phyloP scores from a whole-genome alignment of 2,888 invertebrate species.

The Pachymerium ferrugineum region DNA sequence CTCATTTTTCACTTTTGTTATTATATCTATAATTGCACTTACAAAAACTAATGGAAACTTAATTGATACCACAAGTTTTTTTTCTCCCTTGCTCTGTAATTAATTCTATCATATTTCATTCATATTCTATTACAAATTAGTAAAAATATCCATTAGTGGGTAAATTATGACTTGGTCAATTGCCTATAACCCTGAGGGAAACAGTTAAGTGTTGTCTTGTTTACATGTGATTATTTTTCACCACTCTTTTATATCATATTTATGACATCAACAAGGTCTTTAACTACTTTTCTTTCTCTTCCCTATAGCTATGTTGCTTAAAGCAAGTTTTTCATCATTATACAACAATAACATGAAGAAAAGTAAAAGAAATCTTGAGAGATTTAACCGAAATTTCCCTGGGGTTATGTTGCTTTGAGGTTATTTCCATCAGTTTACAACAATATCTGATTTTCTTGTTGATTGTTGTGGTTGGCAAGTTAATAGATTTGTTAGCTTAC shows the following conservation, averaged over 20 bases:
- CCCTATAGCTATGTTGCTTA: background rate
- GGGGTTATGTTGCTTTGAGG: no score
- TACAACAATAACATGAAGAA: no score
- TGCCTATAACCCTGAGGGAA: background rate
- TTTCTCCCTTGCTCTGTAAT: background rate
- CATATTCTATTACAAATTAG: no score
- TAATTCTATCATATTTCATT: no score
- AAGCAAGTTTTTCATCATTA: background rate
- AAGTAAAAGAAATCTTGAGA: no score
- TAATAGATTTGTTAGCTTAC: conserved; percentile 10
- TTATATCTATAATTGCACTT: background rate
- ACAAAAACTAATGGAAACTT: no score
- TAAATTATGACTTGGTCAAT: background rate
- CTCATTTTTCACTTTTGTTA: background rate
- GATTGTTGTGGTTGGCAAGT: conserved; percentile 1
- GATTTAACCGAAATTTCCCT: no score
- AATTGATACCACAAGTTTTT: background rate
- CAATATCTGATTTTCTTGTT: background rate
- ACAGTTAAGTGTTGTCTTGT: background rate
- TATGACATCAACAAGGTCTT: background rate
- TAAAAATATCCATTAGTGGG: no score
- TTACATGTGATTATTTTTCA: conserved; percentile 7
- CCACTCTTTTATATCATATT: background rate
- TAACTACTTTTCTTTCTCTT: background rate
- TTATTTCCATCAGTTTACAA: background rate